A percentile compares a stretch with the other conserved stretches of the same genome.
phyloP scores from a whole-genome alignment of 2,113 vertebrate species.

The Mastomys coucha region DNA sequence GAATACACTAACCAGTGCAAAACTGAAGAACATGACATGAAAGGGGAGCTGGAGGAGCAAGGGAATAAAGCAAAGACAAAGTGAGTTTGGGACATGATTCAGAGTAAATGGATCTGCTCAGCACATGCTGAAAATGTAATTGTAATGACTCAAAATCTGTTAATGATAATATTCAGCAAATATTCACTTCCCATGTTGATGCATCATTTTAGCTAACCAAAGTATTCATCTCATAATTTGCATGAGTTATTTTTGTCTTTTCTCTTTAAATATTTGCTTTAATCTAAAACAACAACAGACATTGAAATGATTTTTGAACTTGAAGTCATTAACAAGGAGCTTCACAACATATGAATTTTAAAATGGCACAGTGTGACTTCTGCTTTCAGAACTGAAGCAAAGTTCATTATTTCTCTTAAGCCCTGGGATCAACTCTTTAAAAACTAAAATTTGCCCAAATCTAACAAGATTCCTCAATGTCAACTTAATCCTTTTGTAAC shows the following conservation, averaged over 20 bases:
- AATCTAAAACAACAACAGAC: conserved; percentile 34
- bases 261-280: conserved; percentile 5
- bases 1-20: neutral
- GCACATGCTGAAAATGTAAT: neutral
- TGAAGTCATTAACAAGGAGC: neutral
- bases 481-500: conserved; percentile 33
- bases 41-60: neutral
- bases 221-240: neutral
- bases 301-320: conserved; percentile 8
- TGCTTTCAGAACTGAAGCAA: neutral
- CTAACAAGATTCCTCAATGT: conserved; percentile 30
- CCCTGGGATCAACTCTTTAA: conserved; percentile 27
- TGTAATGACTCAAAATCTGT: conserved; percentile 1
- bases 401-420: neutral
- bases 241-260: conserved; percentile 39
- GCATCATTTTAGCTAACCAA: conserved; percentile 31
- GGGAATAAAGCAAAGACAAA: neutral
- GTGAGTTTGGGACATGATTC: neutral
- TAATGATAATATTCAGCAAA: neutral
- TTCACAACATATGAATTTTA: neutral
- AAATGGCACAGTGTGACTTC: neutral
- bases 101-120: neutral
- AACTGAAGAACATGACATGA: neutral
- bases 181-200: neutral
- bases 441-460: conserved; percentile 13